Conservation (phyloP, 2,113 vertebrate species). For the Caracal caracal region DNA sequence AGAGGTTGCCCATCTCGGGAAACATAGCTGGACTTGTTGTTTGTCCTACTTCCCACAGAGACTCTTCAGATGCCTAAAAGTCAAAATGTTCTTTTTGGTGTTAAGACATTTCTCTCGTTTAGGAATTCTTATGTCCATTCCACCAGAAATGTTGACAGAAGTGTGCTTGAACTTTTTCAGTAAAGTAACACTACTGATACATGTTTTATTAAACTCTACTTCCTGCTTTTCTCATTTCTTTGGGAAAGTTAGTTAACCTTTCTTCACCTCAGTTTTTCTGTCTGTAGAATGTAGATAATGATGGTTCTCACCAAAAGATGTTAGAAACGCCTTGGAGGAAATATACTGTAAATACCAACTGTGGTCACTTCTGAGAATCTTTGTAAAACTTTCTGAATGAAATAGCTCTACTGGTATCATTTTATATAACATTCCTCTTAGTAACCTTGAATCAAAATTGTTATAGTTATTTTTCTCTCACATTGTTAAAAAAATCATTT, state of each 20-base stretch:
- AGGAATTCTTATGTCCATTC: background rate
- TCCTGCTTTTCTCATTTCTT: constrained; percentile 47
- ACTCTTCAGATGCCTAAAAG: background rate
- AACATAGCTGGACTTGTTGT: background rate
- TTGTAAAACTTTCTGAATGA: constrained; percentile 7
- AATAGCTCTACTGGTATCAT: background rate
- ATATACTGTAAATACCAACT: background rate
- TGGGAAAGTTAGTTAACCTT: background rate
- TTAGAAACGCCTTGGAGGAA: background rate
- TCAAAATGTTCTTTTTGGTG: background rate
- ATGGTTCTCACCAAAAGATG: constrained; percentile 23
- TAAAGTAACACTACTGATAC: constrained; percentile 14
- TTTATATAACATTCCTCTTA: background rate
- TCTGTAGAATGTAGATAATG: constrained; percentile 26
- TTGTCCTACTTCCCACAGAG: background rate
- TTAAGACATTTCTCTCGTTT: background rate
- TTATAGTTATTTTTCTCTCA: constrained; percentile 10
- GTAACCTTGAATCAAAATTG: constrained; percentile 29
- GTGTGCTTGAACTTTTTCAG: constrained; percentile 1
- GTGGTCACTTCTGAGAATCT: background rate
- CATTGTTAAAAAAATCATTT: constrained; percentile 11
- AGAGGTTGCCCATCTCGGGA: background rate
- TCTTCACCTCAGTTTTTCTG: constrained; percentile 15
- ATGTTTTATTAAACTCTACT: constrained; percentile 43
- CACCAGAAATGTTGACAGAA: constrained; percentile 14